These are phyloP conservation scores for Zaprionus ghesquierei DNA, from an alignment of 1,140 invertebrate species.

Conservation along the genomic window DNA sequence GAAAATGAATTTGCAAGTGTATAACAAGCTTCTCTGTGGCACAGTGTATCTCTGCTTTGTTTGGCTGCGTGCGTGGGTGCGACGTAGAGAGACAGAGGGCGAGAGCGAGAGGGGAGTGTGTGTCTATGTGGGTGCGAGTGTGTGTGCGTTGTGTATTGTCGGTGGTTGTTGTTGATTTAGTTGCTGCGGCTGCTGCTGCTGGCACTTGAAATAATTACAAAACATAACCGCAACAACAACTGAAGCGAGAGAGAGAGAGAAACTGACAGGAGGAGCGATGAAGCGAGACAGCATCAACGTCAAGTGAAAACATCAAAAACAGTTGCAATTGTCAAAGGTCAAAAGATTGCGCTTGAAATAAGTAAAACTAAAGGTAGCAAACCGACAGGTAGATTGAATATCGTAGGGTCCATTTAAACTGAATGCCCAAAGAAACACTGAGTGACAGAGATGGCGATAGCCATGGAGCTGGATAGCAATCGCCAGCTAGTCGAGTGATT, in stretches of 20 bases:
- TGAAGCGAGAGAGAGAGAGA: neutral
- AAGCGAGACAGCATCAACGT: neutral
- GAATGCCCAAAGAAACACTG: neutral
- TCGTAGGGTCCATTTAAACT: neutral
- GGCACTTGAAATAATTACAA: slow-evolving; percentile 65
- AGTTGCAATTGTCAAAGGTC: slow-evolving; percentile 8
- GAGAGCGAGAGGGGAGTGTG: neutral
- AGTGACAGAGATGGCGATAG: neutral
- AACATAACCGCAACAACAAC: slow-evolving; percentile 17
- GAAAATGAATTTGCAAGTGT: neutral
- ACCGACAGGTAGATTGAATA: neutral
- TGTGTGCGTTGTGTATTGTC: neutral
- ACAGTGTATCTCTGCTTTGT: neutral
- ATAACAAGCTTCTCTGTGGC: neutral
- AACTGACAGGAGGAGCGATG: neutral
- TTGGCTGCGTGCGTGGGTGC: neutral
- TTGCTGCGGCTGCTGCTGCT: slow-evolving; percentile 29
- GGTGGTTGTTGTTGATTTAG: slow-evolving; percentile 35
- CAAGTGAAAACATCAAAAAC: slow-evolving; percentile 4
- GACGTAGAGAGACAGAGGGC: too few relatives aligned
- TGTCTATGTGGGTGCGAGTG: neutral
- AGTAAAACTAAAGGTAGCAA: neutral
- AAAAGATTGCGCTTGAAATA: neutral
- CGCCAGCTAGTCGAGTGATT: slow-evolving; percentile 20
- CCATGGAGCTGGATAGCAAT: neutral